Evolutionary conservation across 2,113 vertebrate genomes (phyloP).

Genomic region (Percopsis transmontana): DNA sequence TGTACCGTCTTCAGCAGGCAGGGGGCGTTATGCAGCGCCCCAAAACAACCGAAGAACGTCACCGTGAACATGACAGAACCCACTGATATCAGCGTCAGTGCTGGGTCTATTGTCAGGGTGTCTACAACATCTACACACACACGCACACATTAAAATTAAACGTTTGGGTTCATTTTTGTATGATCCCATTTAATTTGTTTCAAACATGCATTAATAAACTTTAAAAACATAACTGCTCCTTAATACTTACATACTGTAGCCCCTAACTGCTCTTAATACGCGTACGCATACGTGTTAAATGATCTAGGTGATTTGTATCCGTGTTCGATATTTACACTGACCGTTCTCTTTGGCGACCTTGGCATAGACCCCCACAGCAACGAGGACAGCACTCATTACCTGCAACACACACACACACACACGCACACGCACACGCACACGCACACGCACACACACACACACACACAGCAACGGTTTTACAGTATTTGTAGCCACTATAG

Average conservation of each 20-base stretch:
- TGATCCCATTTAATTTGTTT: not conserved
- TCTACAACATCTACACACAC: conserved; percentile 77
- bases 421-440: not conserved
- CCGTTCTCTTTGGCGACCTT: conserved; percentile 83
- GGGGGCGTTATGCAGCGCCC: conserved; percentile 73
- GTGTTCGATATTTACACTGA: conserved; percentile 7
- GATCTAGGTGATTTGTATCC: not conserved
- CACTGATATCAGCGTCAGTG: conserved; percentile 74
- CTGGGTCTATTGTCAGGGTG: conserved; percentile 76
- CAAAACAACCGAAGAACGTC: conserved; percentile 81
- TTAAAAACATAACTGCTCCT: too few relatives aligned
- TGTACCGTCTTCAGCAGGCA: conserved; percentile 73
- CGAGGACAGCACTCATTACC: conserved; percentile 80
- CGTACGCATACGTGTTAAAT: too few relatives aligned
- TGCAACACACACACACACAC: conserved; percentile 42
- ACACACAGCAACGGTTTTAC: not conserved
- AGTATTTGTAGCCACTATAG: too few relatives aligned
- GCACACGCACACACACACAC: not conserved
- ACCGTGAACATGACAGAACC: conserved; percentile 77
- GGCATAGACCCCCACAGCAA: conserved; percentile 81
- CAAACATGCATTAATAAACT: not conserved
- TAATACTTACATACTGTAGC: too few relatives aligned
- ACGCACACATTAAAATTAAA: conserved; percentile 9
- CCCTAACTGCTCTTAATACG: not conserved
- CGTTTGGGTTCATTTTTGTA: not conserved